Evolutionary conservation across 53 echinoderm and acorn worm species (phyloP).

Genomic region (Mesocentrotus franciscanus): DNA sequence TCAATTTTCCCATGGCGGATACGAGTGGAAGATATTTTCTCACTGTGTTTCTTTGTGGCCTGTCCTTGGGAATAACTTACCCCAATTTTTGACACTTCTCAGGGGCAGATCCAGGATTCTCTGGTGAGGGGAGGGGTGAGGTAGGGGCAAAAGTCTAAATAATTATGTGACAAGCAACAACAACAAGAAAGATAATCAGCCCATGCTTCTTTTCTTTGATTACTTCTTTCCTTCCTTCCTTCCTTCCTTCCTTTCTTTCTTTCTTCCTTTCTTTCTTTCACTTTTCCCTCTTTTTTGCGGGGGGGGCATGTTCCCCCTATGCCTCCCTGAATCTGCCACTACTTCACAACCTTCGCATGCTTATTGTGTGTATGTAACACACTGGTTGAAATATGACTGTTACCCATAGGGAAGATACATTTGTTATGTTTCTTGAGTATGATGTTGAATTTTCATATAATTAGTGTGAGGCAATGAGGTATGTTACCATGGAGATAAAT

Average conservation of each 20-base stretch:
- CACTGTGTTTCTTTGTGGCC: background rate
- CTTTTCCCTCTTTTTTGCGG: no score
- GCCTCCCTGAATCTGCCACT: no score
- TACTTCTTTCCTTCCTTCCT: accelerated
- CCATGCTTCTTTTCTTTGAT: no score
- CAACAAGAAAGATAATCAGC: no score
- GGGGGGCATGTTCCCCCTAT: no score
- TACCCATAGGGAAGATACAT: background rate
- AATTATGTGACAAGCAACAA: no score
- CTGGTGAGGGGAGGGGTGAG: no score
- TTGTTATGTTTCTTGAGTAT: background rate
- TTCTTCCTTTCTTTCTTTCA: no score
- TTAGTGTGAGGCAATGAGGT: background rate
- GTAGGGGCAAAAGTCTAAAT: no score
- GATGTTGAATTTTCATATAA: background rate
- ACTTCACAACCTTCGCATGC: no score
- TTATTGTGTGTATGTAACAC: background rate
- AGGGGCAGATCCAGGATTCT: no score
- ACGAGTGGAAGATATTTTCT: background rate
- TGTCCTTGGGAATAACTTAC: slow-evolving; percentile 10
- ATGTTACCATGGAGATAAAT: slow-evolving; percentile 2
- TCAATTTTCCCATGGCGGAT: background rate
- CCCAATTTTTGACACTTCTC: background rate
- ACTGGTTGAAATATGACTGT: background rate
- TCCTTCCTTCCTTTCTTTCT: no score